Conservation (phyloP, 37 sponge, comb jelly and placozoan species). For the Axinella damicornis region DNA sequence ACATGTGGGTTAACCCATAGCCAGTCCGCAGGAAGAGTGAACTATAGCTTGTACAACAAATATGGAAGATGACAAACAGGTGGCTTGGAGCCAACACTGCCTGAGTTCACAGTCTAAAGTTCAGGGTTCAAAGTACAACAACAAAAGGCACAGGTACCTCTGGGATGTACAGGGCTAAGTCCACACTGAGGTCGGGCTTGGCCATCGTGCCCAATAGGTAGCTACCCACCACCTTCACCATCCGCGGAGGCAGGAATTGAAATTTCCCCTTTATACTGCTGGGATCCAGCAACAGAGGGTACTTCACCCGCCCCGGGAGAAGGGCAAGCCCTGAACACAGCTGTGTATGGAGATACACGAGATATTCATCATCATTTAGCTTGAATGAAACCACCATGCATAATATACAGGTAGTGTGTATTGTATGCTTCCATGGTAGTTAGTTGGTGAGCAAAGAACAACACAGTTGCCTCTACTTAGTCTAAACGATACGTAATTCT, state of each 20-base stretch:
- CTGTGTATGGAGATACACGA: slow-evolving; percentile 13
- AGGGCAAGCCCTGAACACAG: slow-evolving; percentile 38
- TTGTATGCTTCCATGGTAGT: neutral
- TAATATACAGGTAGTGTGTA: neutral
- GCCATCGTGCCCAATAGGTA: slow-evolving; percentile 75
- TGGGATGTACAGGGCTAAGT: slow-evolving; percentile 87
- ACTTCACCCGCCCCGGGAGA: slow-evolving; percentile 46
- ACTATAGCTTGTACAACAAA: too few species aligned
- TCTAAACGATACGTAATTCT: too few species aligned
- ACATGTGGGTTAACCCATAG: too few species aligned
- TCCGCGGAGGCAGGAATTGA: slow-evolving; percentile 69
- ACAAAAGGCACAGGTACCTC: slow-evolving; percentile 35
- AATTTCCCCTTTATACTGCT: slow-evolving; percentile 60
- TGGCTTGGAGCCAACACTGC: too few species aligned
- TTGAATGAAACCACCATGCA: neutral
- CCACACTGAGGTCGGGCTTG: slow-evolving; percentile 74
- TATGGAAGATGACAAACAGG: too few species aligned
- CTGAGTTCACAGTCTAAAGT: too few species aligned
- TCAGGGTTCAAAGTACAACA: too few species aligned
- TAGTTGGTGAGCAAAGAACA: neutral
- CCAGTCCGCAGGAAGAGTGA: too few species aligned
- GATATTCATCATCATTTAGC: neutral
- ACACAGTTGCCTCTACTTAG: too few species aligned
- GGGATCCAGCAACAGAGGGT: slow-evolving; percentile 55
- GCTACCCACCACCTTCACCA: slow-evolving; percentile 85